A percentile compares a stretch with the other conserved stretches of the same genome.
Conservation (phyloP, 2,113 vertebrate species). For the Vanacampus margaritifer region DNA sequence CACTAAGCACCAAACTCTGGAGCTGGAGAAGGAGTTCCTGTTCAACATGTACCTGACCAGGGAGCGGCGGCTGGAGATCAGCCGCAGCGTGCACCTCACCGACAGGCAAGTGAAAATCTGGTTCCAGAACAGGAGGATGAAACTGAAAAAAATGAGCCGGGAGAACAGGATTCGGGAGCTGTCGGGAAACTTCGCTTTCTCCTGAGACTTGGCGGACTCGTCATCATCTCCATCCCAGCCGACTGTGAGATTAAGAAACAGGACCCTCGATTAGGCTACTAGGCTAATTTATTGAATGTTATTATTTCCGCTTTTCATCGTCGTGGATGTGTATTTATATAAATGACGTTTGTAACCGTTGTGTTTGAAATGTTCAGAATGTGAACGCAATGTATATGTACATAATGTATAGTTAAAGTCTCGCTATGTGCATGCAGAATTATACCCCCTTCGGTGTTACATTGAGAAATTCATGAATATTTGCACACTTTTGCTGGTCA, state of each 20-base stretch:
- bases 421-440: conserved; percentile 68
- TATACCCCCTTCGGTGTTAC: conserved; percentile 47
- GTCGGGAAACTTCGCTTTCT: conserved; percentile 95
- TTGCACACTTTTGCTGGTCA: conserved; percentile 68
- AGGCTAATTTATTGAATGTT: conserved; percentile 72
- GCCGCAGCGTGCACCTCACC: conserved; percentile 96
- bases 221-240: conserved; percentile 22
- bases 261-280: conserved; percentile 32
- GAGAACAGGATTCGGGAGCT: conserved; percentile 97
- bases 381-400: conserved; percentile 65
- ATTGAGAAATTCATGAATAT: conserved; percentile 15
- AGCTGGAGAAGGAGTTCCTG: conserved; percentile 99
- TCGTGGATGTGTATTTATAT: conserved; percentile 71
- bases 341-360: conserved; percentile 57
- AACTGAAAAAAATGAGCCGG: conserved; percentile 99
- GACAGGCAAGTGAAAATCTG: conserved; percentile 99
- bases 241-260: conserved; percentile 59
- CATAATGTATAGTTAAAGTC: conserved; percentile 57
- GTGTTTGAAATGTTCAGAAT: conserved; percentile 50
- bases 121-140: conserved; percentile 99
- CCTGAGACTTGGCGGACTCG: conserved; percentile 81
- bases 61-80: conserved; percentile 98
- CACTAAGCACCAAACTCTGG: conserved; percentile 98
- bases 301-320: conserved; percentile 56
- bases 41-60: conserved; percentile 99